A percentile compares a stretch with the other conserved stretches of the same genome.
Evolutionary conservation across 2,888 invertebrate genomes (phyloP).

Genomic region (Cheiracanthium punctorium): DNA sequence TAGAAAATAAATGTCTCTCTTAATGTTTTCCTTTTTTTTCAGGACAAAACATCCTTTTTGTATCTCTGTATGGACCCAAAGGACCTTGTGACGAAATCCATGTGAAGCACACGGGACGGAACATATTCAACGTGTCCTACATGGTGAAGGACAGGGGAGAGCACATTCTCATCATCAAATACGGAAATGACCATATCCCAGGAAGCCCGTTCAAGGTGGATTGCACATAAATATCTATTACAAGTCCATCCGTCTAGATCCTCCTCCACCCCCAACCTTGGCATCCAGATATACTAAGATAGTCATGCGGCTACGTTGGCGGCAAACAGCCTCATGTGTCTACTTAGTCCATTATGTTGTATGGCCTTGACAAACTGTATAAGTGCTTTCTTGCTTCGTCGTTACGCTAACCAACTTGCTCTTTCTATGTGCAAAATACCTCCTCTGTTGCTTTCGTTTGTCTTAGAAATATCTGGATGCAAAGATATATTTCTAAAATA

Average conservation of each 20-base stretch:
- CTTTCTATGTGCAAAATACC: neutral
- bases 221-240: conserved; percentile 46
- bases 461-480: conserved; percentile 38
- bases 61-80: conserved; percentile 96
- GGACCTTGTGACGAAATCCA: conserved; percentile 98
- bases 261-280: neutral
- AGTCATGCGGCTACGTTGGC: neutral
- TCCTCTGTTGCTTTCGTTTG: neutral
- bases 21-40: conserved; percentile 73
- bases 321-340: neutral
- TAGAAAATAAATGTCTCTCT: no score
- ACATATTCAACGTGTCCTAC: conserved; percentile 94
- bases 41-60: conserved; percentile 97
- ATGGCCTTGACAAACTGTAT: no score
- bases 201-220: conserved; percentile 93
- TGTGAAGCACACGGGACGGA: conserved; percentile 93
- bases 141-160: conserved; percentile 94
- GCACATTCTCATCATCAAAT: conserved; percentile 95
- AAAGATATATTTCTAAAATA: conserved; percentile 9
- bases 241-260: neutral
- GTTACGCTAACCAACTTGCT: neutral
- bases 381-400: neutral
- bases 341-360: neutral
- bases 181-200: conserved; percentile 98
- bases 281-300: conserved; percentile 18